Evolutionary conservation across 2,888 invertebrate species (phyloP).

Genomic region (Perithous albicinctus): DNA sequence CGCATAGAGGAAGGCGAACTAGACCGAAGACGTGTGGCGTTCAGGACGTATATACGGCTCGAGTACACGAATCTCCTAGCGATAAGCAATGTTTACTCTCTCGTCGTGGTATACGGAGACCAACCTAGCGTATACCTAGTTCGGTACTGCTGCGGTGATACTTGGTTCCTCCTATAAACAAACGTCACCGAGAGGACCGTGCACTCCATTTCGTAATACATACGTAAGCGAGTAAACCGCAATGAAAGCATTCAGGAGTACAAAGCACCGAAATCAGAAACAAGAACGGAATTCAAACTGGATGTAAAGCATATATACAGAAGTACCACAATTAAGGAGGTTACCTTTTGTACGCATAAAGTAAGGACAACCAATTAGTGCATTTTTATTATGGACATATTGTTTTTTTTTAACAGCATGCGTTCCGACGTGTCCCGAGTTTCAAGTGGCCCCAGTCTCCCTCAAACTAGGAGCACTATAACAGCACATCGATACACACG

Average conservation of each 20-base stretch:
- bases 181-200: slow-evolving; percentile 37
- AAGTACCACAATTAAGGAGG: background rate
- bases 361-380: no score
- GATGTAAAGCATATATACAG: background rate
- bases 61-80: slow-evolving; percentile 61
- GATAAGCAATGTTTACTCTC: slow-evolving; percentile 69
- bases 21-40: slow-evolving; percentile 53
- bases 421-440: no score
- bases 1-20: slow-evolving; percentile 24
- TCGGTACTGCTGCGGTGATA: background rate
- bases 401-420: no score
- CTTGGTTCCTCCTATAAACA: slow-evolving; percentile 44
- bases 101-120: slow-evolving; percentile 41
- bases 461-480: no score
- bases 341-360: no score
- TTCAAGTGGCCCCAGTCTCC: no score
- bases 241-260: background rate
- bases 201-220: slow-evolving; percentile 26
- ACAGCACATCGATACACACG: background rate
- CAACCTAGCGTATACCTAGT: background rate
- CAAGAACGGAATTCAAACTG: background rate
- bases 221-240: slow-evolving; percentile 11
- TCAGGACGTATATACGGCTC: slow-evolving; percentile 55
- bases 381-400: no score
- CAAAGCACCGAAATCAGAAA: background rate